Evolutionary conservation across 2,113 vertebrate species (phyloP), one percentile per base, ranked within the genome.

Genomic region (Alces alces): DNA sequence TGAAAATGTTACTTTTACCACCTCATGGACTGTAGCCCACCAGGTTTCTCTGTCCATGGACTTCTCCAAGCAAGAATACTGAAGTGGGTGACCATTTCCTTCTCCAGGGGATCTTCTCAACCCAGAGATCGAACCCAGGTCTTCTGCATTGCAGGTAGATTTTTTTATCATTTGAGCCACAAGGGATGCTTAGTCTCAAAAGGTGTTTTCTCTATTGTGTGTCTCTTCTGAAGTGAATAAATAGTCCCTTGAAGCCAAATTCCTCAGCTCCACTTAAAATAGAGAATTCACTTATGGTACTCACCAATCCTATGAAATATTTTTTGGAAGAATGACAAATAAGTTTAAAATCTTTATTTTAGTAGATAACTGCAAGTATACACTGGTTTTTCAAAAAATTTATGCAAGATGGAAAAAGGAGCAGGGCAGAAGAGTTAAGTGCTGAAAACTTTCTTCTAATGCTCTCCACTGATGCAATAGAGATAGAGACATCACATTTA

Each of bases 341-440:
- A 89, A 45, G 6, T 73, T 85, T 92, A 80, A 92, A 92, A 90
- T 95, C 54, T 93, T 96, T 92, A 54, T 64, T 83, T 90, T 87
- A 6, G 17, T 79, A 83, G 17, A 86, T 54, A 83, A 73, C 12
- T 45, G 2, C 0, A 55, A 1, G 45, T 64, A 92, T 30, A 6
- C 7, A 43, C 6, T 86, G 47, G 5, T 6, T 30, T 93, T 25
- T 25, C 25, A 70, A 70, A 66, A 39, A 54, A 91, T 54, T 30
- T 84, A 78, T 93, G 19, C 15, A 78, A 84, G 28, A 27, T 92
- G n/a, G 10, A 36, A 85, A 89, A 89, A 95, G 14, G 1, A 93
- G 14, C 21, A 50, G 25, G 6, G 30, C 47, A 84, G 19, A 89
- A 57, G 78, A 92, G 16, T 70, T 66, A 78, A 47, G 30, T 7